Base-by-base conservation (phyloP, 2,888 invertebrate species). In the Spisula solida region DNA sequence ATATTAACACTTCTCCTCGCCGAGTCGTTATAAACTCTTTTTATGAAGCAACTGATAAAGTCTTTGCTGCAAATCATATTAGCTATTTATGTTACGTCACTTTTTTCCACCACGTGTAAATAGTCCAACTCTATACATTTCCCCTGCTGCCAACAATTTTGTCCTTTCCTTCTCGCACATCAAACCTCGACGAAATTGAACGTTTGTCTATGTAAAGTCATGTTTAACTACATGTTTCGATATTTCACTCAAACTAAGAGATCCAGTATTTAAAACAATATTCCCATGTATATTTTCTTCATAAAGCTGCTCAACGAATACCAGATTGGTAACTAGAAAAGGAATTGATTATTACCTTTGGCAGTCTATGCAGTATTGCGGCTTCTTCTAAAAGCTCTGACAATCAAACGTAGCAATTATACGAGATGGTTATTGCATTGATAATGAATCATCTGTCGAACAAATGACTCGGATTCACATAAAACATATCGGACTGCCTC, bases 361-460 rank as follows among this genome's bases (percentile, higher is more conserved):
- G n/a, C n/a, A 66, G 20, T 20, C 25, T 25, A 66, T 2, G 60
- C 60, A 25, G 25, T 66, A 10, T 66, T 66, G 60, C 10, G 60
- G 60, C 20, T 66, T 66, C 60, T 66, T 66, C 25, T 66, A 66
- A 66, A 66, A 66, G 60, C 60, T 25, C n/a, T 66, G 60, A 66
- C 25, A 66, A 66, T 25, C n/a, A 66, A 25, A 66, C 60, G n/a
- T 25, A 10, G 60, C 25, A 66, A n/a, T n/a, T 14, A 51, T 51
- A 51, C 12, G 51, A 51, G 51, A 12, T 12, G 60, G 60, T 66
- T 66, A 66, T n/a, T 0, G 2, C 60, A n/a, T 66, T 25, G 60
- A 66, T 66, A 25, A 66, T 66, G 60, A 5, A 66, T 66, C 60
- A n/a, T 25, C 25, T 12, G 60, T 66, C n/a, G 25, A 66, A 66